phyloP scores from a whole-genome alignment of 23 tunicate genomes.

The Corella eumyota region DNA sequence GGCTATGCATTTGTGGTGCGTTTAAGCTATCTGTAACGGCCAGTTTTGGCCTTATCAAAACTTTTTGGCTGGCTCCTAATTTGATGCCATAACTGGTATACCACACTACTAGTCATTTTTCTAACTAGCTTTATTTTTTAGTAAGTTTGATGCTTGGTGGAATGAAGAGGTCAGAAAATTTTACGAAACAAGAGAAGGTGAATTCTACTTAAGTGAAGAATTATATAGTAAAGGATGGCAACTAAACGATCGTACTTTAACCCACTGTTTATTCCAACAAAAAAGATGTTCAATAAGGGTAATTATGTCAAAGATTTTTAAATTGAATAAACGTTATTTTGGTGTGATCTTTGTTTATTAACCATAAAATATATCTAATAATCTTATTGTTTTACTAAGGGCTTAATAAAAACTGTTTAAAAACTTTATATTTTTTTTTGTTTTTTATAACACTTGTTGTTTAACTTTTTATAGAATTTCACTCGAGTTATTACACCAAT shows the following conservation, averaged over 20 bases:
- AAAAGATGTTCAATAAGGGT: constrained; percentile 28
- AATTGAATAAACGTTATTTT: not conserved
- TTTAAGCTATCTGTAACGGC: too few relatives aligned
- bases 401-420: not conserved
- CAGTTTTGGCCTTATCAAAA: too few relatives aligned
- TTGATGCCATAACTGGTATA: too few relatives aligned
- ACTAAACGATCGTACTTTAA: constrained; percentile 23
- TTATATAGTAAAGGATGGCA: constrained; percentile 26
- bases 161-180: constrained; percentile 5
- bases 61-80: too few relatives aligned
- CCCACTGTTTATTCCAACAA: constrained; percentile 14
- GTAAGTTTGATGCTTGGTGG: constrained; percentile 20
- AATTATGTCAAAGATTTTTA: not conserved
- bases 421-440: not conserved
- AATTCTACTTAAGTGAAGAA: constrained; percentile 29
- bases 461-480: constrained; percentile 18
- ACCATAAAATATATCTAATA: not conserved
- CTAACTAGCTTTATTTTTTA: not conserved
- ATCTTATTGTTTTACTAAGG: not conserved
- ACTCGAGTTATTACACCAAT: constrained; percentile 22
- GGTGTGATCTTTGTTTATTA: too few relatives aligned
- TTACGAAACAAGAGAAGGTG: constrained; percentile 9
- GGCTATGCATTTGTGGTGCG: too few relatives aligned
- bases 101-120: too few relatives aligned
- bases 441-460: not conserved